Evolutionary conservation across 2,797 vertebrate species (phyloP).

Genomic region (Falco peregrinus): DNA sequence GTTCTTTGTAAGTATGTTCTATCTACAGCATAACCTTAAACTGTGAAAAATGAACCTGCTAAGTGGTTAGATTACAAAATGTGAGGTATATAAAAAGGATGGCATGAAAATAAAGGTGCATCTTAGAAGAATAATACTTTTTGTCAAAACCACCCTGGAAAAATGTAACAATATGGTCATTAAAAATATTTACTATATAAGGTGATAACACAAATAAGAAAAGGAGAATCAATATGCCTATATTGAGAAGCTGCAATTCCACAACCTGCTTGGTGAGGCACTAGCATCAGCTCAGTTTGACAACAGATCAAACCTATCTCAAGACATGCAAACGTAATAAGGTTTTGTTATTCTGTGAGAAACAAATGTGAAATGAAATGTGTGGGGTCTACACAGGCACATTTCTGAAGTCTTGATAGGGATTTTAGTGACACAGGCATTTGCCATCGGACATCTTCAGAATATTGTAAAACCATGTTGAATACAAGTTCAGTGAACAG

Average conservation of each 20-base stretch:
- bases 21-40: neutral
- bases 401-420: neutral
- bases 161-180: neutral
- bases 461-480: neutral
- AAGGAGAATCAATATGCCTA: neutral
- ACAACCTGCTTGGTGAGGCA: neutral
- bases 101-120: neutral
- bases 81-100: neutral
- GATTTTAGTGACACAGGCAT: neutral
- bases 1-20: neutral
- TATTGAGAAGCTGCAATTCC: neutral
- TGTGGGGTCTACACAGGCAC: neutral
- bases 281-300: neutral
- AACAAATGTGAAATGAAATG: neutral
- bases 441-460: neutral
- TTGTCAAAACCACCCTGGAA: neutral
- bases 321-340: neutral
- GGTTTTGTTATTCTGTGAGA: neutral
- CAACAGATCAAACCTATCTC: neutral
- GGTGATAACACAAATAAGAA: neutral
- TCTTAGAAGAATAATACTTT: neutral
- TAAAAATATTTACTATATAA: neutral
- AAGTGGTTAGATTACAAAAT: neutral
- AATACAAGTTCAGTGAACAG: neutral
- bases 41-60: neutral